Evolutionary conservation across 2,113 vertebrate genomes (phyloP), one percentile per base, ranked within the genome.

Genomic region (Apteryx mantelli): DNA sequence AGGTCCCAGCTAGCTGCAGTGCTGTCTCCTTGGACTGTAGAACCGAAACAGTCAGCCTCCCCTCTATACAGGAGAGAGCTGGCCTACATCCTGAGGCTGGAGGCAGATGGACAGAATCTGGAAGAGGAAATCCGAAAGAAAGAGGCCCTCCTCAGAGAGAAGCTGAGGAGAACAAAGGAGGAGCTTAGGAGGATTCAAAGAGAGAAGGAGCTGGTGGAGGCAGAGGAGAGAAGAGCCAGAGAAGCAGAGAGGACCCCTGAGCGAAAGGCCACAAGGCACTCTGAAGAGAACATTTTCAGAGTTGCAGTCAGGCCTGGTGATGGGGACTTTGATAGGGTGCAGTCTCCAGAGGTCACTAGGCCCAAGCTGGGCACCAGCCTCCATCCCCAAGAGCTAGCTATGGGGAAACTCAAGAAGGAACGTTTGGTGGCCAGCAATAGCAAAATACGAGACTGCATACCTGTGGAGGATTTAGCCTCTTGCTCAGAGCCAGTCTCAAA

Each of bases 61-160:
- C 26, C 77, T 11, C 66, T 85, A 2, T 9, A 60, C 12, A 95
- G 94, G 30, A 76, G 25, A 13, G 75, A 98, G 17, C 78, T 60
- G 46, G 60, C 88, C 32, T 96, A 90, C 75, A 97, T 98, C 58
- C 91, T 95, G 48, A 97, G 97, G 83, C 71, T 98, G 24, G 97
- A 98, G 89, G 95, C 94, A 76, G 97, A 94, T 10, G 83, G 97
- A 73, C 73, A 30, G 73, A 95, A 60, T 19, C 58, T 98, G 94
- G 93, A 96, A 84, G 94, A 97, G 58, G 97, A 98, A 94, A 99
- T 99, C 93, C 94, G 75, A 68, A 98, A 92, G 86, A 98, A 98
- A 92, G 82, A 99, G 93, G 90, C 89, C 9, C 87, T 98, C 14
- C 97, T 99, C 13, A 94, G 93, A 90, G 97, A 98, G 80, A 99